Conservation (phyloP, 2,113 vertebrate species). For the Corythornis vintsioides region DNA sequence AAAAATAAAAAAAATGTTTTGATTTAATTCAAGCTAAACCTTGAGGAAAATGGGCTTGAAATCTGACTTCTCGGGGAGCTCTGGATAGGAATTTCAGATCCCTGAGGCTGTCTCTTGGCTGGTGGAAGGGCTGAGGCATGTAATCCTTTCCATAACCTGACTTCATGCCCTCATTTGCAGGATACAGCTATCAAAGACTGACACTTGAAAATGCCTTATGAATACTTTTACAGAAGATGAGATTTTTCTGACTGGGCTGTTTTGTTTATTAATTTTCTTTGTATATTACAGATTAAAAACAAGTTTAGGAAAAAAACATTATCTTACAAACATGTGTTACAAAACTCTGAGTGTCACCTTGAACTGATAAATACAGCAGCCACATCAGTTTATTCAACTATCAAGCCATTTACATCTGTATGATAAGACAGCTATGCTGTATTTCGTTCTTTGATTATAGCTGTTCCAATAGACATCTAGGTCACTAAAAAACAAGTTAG, state of each 20-base stretch:
- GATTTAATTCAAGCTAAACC: neutral
- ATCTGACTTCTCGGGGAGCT: neutral
- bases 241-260: neutral
- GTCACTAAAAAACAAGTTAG: constrained; percentile 7
- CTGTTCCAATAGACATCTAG: neutral
- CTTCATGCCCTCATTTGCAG: neutral
- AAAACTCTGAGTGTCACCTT: neutral
- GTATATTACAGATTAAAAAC: neutral
- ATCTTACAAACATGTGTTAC: neutral
- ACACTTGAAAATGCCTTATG: neutral
- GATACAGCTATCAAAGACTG: neutral
- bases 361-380: neutral
- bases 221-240: neutral
- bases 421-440: neutral
- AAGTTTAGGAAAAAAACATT: neutral
- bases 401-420: neutral
- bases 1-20: neutral
- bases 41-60: neutral
- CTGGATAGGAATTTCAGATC: neutral
- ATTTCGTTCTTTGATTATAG: neutral
- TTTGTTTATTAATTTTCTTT: neutral
- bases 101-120: neutral
- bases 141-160: neutral
- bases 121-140: neutral
- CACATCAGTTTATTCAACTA: neutral